Conservation (phyloP, 1,140 invertebrate species). For the Akabosia matsudoensis region DNA sequence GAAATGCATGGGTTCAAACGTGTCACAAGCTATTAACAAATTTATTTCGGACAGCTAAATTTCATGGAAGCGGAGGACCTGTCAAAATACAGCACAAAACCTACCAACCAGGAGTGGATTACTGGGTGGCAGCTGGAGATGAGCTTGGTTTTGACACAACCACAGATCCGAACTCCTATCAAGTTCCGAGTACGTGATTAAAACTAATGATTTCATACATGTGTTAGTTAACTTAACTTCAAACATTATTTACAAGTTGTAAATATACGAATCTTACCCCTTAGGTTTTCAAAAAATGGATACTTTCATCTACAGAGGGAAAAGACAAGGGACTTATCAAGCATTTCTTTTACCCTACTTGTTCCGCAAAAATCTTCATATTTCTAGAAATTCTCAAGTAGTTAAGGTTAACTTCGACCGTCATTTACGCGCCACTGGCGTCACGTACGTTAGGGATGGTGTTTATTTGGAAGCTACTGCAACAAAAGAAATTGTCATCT, state of each 20-base stretch:
- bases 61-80: neutral
- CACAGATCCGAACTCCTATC: neutral
- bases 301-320: neutral
- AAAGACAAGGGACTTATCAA: neutral
- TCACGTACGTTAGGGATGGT: neutral
- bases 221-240: too few species aligned
- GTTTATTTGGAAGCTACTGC: neutral
- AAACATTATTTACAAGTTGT: too few species aligned
- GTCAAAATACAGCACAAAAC: neutral
- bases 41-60: neutral
- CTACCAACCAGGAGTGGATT: neutral
- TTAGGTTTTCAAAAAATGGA: neutral
- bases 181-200: neutral
- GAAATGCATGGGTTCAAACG: too few species aligned
- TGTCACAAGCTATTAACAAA: neutral
- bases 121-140: neutral
- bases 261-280: neutral
- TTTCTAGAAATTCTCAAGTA: neutral
- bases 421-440: neutral
- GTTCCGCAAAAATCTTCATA: neutral
- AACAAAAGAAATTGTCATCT: neutral
- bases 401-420: neutral
- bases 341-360: neutral
- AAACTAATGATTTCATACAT: too few species aligned
- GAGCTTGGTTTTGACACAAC: conserved; percentile 7